Percentiles rank a stretch among this genome's conserved stretches.
These are phyloP conservation scores for Cheiracanthium punctorium DNA, from an alignment of 2,888 invertebrate genomes.

Conservation along the genomic window DNA sequence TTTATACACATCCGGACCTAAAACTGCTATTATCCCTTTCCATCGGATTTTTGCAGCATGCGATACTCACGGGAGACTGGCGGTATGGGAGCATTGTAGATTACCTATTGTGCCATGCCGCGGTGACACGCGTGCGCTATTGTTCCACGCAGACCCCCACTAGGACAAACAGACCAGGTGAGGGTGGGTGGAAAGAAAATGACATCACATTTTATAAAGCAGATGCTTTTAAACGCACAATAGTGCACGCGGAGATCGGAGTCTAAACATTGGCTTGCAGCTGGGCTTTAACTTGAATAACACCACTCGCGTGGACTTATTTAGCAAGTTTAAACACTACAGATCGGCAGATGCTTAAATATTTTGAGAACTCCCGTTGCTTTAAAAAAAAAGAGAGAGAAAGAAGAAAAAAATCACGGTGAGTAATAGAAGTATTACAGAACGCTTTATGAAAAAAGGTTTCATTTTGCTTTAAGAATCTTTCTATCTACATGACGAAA, in stretches of 20 bases:
- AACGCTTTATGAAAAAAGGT: too few species aligned
- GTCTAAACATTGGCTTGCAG: conserved; percentile 43
- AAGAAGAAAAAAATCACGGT: too few species aligned
- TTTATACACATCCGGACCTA: not conserved
- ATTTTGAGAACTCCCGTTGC: too few species aligned
- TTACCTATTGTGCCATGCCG: not conserved
- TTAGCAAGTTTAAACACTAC: not conserved
- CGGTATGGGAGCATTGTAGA: conserved; percentile 3
- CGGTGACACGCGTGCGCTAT: conserved; percentile 32
- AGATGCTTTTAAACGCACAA: conserved; percentile 49
- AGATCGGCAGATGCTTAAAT: not conserved
- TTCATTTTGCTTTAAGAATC: too few species aligned
- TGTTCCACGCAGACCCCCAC: conserved; percentile 29
- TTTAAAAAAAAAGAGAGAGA: too few species aligned
- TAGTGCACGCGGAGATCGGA: conserved; percentile 31
- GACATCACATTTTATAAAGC: conserved; percentile 47
- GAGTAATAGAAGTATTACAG: too few species aligned
- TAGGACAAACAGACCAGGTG: conserved; percentile 52
- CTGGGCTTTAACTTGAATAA: conserved; percentile 38
- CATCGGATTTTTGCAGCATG: not conserved
- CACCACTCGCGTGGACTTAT: not conserved
- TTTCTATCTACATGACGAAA: too few species aligned
- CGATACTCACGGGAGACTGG: not conserved
- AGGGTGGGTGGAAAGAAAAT: conserved; percentile 34
- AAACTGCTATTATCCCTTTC: not conserved